These are phyloP conservation scores for Acrossocheilus wenchowensis DNA, from an alignment of 2,797 vertebrate species.

Conservation along the genomic window DNA sequence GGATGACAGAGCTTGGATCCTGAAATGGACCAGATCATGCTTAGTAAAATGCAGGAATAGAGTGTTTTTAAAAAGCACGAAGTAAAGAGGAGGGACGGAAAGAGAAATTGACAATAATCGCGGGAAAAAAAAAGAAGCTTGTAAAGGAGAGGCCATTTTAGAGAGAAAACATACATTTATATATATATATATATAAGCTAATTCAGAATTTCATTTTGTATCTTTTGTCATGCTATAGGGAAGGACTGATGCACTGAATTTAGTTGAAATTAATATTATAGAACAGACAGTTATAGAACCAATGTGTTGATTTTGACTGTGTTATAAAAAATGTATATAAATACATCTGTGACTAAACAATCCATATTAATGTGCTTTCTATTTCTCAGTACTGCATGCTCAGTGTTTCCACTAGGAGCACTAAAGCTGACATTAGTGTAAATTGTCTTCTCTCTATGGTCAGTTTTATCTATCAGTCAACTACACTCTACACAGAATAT, in stretches of 20 bases:
- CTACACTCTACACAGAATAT: not conserved
- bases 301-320: not conserved
- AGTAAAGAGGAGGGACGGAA: constrained; percentile 4
- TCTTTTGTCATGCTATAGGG: not conserved
- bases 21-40: constrained; percentile 38
- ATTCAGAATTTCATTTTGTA: not conserved
- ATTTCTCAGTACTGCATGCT: not conserved
- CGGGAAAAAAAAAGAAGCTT: constrained; percentile 59
- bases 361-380: not conserved
- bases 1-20: constrained; percentile 7
- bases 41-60: constrained; percentile 53
- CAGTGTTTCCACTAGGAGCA: not conserved
- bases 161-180: not conserved
- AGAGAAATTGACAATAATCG: constrained; percentile 46
- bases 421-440: not conserved
- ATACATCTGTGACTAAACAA: not conserved
- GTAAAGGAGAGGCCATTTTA: constrained; percentile 39
- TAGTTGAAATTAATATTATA: not conserved
- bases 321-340: not conserved
- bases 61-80: constrained; percentile 19
- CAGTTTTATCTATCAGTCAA: not conserved
- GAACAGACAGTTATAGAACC: not conserved
- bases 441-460: not conserved
- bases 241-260: not conserved
- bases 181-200: not conserved